Evolutionary conservation across 2,888 invertebrate species (phyloP), one percentile per base, ranked within the genome.

Genomic region (Phalangium opilio): DNA sequence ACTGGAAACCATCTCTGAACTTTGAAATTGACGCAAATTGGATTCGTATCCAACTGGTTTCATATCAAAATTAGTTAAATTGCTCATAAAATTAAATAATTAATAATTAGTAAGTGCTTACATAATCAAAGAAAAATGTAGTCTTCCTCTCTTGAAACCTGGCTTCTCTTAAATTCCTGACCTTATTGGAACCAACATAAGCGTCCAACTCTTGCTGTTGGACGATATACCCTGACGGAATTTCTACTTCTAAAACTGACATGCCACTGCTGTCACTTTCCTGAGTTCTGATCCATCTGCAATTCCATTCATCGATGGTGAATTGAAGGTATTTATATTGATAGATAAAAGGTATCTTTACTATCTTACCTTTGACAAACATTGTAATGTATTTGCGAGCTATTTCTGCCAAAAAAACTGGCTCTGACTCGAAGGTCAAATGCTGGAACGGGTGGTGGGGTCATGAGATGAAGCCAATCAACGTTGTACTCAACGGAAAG

Each of bases 401-500:
- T 85, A 74, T 95, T 95, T 63, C 89, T 75, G 44, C 93, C 93
- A 62, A 78, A 75, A 70, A 80, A 84, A 61, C 77, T 71, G 35
- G 83, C 81, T 55, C 75, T 74, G 2, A 85, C 76, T 41, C 72
- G 69, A 46, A 95, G 72, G 52, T 78, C 76, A 67, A 91, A 95
- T 15, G 87, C 77, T 39, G 68, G 71, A 21, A 78, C 70, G 0
- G 90, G 87, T 39, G 90, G 90, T 59, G 75, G 71, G 0, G 86
- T 87, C 68, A 86, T 83, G 74, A 83, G 86, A 63, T 78, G 76
- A 45, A 74, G 73, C 58, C 79, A 77, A 65, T 90, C 89, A 45
- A 90, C 86, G 69, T 87, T 87, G 70, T 89, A 90, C 64, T 85
- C 82, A 20, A 87, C 85, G 27, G 83, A 81, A 79, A 93, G 79